These are phyloP conservation scores for Anarhynchus alexandrinus DNA, from an alignment of 2,113 vertebrate genomes.

Conservation along the genomic window DNA sequence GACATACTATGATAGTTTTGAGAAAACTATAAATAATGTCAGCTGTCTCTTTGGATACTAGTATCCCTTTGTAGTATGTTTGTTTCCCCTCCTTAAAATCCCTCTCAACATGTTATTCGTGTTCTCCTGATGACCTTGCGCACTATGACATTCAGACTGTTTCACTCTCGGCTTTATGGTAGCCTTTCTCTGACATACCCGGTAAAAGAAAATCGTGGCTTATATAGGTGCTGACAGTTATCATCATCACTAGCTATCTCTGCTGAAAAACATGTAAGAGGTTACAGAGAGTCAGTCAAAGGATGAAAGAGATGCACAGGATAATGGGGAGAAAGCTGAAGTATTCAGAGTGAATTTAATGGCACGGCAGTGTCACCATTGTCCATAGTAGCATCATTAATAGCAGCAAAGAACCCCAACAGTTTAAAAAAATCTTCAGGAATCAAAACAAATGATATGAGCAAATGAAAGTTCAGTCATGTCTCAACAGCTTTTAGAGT, in stretches of 20 bases:
- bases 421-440: not conserved
- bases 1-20: not conserved
- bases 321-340: not conserved
- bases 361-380: not conserved
- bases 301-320: not conserved
- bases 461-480: not conserved
- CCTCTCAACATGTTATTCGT: not conserved
- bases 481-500: not conserved
- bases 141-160: not conserved
- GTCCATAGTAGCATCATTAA: not conserved
- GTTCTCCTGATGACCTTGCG: not conserved
- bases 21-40: not conserved
- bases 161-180: not conserved
- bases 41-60: not conserved
- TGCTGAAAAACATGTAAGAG: not conserved
- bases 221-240: not conserved
- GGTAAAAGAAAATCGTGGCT: not conserved
- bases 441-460: not conserved
- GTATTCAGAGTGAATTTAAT: not conserved
- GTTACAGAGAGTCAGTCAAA: not conserved
- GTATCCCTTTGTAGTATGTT: not conserved
- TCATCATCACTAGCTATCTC: not conserved
- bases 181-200: not conserved
- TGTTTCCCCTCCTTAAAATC: not conserved
- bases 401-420: not conserved